Percentiles rank a stretch among this genome's conserved stretches.
Conservation (phyloP, 2,113 vertebrate genomes). For the Condylura cristata region DNA sequence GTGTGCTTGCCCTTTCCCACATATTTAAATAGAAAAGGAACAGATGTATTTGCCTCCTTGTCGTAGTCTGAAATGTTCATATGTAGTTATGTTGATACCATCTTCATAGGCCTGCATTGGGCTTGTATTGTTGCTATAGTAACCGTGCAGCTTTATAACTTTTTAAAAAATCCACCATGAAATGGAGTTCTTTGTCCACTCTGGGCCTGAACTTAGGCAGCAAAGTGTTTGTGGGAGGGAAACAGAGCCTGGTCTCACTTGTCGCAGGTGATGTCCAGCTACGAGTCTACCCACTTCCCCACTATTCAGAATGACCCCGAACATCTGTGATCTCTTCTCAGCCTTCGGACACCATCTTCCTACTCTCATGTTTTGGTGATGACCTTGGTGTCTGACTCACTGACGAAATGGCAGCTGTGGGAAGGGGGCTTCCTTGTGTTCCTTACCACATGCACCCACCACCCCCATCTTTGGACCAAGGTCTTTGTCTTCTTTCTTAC, state of each 20-base stretch:
- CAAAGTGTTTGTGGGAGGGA: neutral
- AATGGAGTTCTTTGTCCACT: neutral
- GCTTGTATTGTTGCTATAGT: constrained; percentile 59
- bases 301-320: neutral
- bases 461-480: accelerated
- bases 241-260: neutral
- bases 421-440: neutral
- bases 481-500: neutral
- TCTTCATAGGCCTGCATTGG: constrained; percentile 33
- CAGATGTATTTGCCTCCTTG: constrained; percentile 64
- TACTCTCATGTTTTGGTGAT: neutral
- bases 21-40: constrained; percentile 55
- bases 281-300: neutral
- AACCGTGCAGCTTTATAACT: constrained; percentile 30
- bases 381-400: neutral
- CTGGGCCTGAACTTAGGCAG: neutral
- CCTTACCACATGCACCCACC: neutral
- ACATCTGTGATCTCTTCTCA: neutral
- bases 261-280: neutral
- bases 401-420: neutral
- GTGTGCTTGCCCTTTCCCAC: constrained; percentile 53
- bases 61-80: constrained; percentile 59
- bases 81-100: constrained; percentile 44
- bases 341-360: neutral
- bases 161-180: neutral